Evolutionary conservation across 2,113 vertebrate genomes (phyloP).

Genomic region (Procavia capensis): DNA sequence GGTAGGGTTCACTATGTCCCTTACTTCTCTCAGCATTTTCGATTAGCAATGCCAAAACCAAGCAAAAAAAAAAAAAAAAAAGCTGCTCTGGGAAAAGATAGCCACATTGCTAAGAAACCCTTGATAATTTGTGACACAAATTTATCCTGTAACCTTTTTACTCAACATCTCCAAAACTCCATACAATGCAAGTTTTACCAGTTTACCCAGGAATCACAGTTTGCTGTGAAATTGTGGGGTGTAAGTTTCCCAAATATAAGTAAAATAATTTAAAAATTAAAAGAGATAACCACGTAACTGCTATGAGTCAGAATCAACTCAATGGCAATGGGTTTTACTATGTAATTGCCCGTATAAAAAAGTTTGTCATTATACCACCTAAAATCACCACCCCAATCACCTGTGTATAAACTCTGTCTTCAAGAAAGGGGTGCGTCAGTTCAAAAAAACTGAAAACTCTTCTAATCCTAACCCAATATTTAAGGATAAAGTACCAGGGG

Average conservation of each 20-base stretch:
- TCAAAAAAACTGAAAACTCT: no score
- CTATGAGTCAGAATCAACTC: no score
- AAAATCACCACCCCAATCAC: background rate
- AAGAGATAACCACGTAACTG: no score
- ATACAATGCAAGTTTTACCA: conserved; percentile 21
- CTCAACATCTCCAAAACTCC: conserved; percentile 24
- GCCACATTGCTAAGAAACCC: background rate
- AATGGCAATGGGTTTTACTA: no score
- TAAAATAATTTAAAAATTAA: background rate
- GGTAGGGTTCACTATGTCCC: background rate
- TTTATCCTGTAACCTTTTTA: background rate
- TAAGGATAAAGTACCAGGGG: no score
- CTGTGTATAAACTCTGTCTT: background rate
- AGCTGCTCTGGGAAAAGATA: background rate
- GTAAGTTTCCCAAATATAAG: background rate
- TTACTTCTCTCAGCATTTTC: background rate
- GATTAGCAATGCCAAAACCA: background rate
- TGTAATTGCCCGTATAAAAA: background rate
- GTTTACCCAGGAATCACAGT: background rate
- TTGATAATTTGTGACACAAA: conserved; percentile 46
- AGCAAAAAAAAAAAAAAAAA: background rate
- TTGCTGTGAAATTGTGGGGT: background rate
- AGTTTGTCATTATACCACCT: background rate
- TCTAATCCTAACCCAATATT: no score
- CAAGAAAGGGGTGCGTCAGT: no score